Evolutionary conservation across 2,888 invertebrate species (phyloP).

Genomic region (Drosophila cognata): DNA sequence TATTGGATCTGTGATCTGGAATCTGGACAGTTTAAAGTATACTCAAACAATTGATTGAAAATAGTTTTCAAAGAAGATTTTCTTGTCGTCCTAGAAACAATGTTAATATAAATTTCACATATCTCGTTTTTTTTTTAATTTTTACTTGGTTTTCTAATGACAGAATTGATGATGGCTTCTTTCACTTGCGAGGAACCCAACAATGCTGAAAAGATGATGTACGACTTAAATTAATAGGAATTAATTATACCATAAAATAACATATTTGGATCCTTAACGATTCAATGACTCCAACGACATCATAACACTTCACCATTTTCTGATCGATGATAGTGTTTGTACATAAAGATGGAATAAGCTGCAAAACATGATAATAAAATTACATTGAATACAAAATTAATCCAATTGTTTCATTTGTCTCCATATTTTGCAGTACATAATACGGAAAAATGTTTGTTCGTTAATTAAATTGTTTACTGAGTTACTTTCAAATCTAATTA

Average conservation of each 20-base stretch:
- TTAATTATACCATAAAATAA: neutral
- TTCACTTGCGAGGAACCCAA: conserved; percentile 44
- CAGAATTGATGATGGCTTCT: conserved; percentile 44
- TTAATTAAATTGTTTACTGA: neutral
- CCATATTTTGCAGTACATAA: neutral
- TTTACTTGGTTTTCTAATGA: neutral
- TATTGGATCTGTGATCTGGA: neutral
- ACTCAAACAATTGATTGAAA: neutral
- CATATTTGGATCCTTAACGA: neutral
- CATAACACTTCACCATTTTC: neutral
- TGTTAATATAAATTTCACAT: neutral
- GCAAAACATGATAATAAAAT: conserved; percentile 6
- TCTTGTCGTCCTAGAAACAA: neutral
- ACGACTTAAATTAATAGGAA: conserved; percentile 27
- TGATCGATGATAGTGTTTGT: neutral
- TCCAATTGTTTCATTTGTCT: neutral
- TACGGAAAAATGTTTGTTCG: neutral
- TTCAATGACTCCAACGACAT: neutral
- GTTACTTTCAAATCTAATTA: neutral
- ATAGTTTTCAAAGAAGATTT: neutral
- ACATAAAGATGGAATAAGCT: neutral
- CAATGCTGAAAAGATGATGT: conserved; percentile 40
- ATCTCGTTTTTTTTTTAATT: neutral
- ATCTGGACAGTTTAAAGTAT: neutral
- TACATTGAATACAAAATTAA: neutral